Evolutionary conservation across 2,797 vertebrate genomes (phyloP).

Genomic region (Meda fulgida): DNA sequence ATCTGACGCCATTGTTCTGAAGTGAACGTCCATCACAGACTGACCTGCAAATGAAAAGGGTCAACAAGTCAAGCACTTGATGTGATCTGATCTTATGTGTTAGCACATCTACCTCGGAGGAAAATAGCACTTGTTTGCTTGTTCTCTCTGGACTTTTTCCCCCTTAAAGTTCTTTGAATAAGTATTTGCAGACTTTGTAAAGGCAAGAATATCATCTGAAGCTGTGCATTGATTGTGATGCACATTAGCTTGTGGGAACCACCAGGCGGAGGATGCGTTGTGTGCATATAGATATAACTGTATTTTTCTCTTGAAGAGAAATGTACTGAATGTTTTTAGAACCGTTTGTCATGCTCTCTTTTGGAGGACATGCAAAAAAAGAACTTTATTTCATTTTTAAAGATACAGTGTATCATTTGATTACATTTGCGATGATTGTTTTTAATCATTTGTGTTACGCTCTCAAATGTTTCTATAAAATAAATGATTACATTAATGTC

Average conservation of each 20-base stretch:
- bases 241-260: constrained; percentile 3
- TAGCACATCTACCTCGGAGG: constrained; percentile 14
- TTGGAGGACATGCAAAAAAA: constrained; percentile 32
- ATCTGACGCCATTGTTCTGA: constrained; percentile 70
- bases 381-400: constrained; percentile 12
- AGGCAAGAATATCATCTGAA: not conserved
- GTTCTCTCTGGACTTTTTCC: not conserved
- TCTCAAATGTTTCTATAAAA: constrained; percentile 35
- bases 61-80: constrained; percentile 12
- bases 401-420: constrained; percentile 59
- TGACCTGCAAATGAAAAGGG: not conserved
- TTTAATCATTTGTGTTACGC: constrained; percentile 30
- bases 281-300: constrained; percentile 35
- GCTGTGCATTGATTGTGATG: not conserved
- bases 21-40: constrained; percentile 29
- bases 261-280: constrained; percentile 40
- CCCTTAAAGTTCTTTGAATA: not conserved
- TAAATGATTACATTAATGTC: constrained; percentile 23
- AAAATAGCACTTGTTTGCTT: constrained; percentile 4
- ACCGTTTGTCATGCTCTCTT: constrained; percentile 35
- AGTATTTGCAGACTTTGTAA: not conserved
- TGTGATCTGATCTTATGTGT: not conserved
- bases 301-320: constrained; percentile 54
- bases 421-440: constrained; percentile 22
- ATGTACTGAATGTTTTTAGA: not conserved